Conservation (phyloP, 1,140 invertebrate genomes). For the Polypedilum pembai region DNA sequence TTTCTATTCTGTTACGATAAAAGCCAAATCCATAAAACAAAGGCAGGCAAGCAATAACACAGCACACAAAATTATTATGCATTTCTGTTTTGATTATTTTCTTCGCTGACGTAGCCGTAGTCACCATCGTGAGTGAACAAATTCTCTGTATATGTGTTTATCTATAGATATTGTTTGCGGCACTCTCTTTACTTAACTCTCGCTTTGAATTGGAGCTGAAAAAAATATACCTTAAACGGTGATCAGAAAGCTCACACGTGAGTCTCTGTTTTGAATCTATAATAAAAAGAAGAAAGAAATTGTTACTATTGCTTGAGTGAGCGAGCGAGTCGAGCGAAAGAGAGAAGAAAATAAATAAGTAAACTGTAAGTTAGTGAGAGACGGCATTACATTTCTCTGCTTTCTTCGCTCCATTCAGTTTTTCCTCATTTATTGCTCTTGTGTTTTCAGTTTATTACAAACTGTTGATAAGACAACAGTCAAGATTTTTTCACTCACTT, state of each 20-base stretch:
- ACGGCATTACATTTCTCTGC: constrained; percentile 5
- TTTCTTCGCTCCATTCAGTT: constrained; percentile 1
- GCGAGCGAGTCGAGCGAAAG: background rate
- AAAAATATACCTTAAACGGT: background rate
- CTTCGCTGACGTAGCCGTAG: background rate
- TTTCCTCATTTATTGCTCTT: background rate
- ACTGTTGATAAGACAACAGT: background rate
- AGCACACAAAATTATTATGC: background rate
- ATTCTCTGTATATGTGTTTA: too few relatives aligned
- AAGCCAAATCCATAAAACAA: background rate
- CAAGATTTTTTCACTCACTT: background rate
- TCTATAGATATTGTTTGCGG: too few relatives aligned
- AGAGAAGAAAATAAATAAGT: background rate
- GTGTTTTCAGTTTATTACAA: background rate
- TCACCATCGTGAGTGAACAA: too few relatives aligned
- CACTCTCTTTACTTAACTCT: background rate
- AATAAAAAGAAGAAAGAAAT: background rate
- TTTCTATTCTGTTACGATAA: background rate
- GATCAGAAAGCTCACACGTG: constrained; percentile 9
- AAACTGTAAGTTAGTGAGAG: constrained; percentile 10
- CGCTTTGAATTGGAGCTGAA: background rate
- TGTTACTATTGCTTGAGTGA: background rate
- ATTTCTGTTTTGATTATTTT: constrained; percentile 6
- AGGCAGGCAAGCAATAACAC: background rate
- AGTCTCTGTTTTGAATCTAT: background rate